These are phyloP conservation scores for Notoglanidium macrostoma DNA, from an alignment of 2,797 vertebrate genomes.

Conservation along the genomic window DNA sequence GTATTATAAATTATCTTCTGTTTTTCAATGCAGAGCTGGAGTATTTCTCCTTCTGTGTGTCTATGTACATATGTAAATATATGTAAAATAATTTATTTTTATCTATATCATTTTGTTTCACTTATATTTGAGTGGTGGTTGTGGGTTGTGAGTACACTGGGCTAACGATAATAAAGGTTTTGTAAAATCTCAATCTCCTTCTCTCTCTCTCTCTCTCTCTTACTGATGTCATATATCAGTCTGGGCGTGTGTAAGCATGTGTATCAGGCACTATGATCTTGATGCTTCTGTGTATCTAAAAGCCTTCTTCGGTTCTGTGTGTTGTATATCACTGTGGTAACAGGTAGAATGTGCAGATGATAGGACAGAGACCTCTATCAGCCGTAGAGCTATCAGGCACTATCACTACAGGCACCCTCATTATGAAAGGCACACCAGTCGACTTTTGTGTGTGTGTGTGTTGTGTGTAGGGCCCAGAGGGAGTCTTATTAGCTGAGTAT, in stretches of 20 bases:
- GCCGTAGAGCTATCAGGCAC: constrained; percentile 36
- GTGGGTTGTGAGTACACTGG: too few relatives aligned
- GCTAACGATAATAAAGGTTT: too few relatives aligned
- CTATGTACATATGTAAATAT: too few relatives aligned
- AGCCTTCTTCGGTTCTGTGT: constrained; percentile 52
- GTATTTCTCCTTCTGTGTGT: too few relatives aligned
- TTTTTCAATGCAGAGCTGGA: too few relatives aligned
- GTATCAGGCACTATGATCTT: constrained; percentile 48
- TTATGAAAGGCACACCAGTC: constrained; percentile 14
- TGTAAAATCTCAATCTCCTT: constrained; percentile 9
- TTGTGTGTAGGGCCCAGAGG: neutral
- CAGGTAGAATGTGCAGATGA: constrained; percentile 46
- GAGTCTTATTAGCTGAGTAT: neutral
- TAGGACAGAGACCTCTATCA: constrained; percentile 52
- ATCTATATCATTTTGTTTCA: too few relatives aligned
- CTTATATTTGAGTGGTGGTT: too few relatives aligned
- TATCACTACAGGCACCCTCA: constrained; percentile 20
- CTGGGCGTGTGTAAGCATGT: constrained; percentile 9
- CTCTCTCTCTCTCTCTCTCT: neutral
- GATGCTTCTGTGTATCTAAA: constrained; percentile 46
- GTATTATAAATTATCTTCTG: too few relatives aligned
- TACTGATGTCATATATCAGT: constrained; percentile 28
- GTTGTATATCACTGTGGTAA: constrained; percentile 48
- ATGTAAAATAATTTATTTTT: too few relatives aligned
- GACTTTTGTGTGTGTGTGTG: constrained; percentile 15